These are phyloP conservation scores for Ptychoptera albimana DNA, from an alignment of 2,888 invertebrate species.

Conservation along the genomic window DNA sequence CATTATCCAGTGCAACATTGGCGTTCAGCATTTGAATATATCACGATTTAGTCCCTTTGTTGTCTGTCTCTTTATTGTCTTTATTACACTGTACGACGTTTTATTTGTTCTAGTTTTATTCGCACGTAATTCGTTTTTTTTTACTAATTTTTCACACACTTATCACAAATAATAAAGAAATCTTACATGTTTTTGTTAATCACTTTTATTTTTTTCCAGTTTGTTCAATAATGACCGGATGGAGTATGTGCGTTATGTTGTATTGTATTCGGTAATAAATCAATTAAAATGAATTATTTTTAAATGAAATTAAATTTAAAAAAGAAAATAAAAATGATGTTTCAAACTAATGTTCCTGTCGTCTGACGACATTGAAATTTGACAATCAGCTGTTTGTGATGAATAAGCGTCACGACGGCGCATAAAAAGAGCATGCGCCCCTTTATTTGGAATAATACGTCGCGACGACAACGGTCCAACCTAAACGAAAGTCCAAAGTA, in stretches of 20 bases:
- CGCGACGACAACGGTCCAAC: too few relatives aligned
- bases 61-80: neutral
- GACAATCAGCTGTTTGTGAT: slow-evolving; percentile 7
- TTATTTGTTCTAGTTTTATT: neutral
- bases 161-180: too few relatives aligned
- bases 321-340: neutral
- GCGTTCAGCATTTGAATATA: neutral
- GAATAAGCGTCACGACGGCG: neutral
- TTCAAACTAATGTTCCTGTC: neutral
- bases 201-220: neutral
- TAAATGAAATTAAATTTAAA: neutral
- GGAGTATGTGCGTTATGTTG: too few relatives aligned
- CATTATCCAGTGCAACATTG: neutral
- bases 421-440: neutral
- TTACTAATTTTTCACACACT: too few relatives aligned
- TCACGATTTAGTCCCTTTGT: neutral
- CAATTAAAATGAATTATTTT: too few relatives aligned
- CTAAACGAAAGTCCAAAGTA: too few relatives aligned
- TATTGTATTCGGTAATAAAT: too few relatives aligned
- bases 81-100: neutral
- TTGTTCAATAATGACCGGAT: too few relatives aligned
- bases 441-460: neutral
- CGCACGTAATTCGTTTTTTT: too few relatives aligned
- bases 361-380: slow-evolving; percentile 5
- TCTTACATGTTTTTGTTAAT: too few relatives aligned